Evolutionary conservation across 1,140 invertebrate species (phyloP).

Genomic region (Heliconius hermathena): DNA sequence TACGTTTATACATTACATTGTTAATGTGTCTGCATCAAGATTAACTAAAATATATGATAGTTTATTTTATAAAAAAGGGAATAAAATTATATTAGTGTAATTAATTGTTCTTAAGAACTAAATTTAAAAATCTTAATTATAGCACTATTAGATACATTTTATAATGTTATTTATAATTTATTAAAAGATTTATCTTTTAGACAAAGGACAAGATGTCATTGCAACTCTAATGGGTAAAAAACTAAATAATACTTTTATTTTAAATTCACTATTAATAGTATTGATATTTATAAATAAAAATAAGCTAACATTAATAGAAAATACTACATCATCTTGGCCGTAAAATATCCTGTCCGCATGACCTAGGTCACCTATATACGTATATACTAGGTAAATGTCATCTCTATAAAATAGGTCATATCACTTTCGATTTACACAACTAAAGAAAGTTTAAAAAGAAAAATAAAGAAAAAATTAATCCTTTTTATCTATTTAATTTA

Average conservation of each 20-base stretch:
- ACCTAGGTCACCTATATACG: constrained; percentile 54
- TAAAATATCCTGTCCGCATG: constrained; percentile 33
- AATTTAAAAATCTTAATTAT: too few relatives aligned
- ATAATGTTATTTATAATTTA: background rate
- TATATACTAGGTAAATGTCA: constrained; percentile 56
- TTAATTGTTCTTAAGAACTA: too few relatives aligned
- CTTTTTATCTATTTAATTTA: background rate
- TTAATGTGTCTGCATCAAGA: too few relatives aligned
- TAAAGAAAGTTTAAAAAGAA: background rate
- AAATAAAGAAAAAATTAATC: background rate
- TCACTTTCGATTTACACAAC: constrained; percentile 17
- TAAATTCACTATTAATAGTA: background rate
- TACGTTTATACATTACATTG: too few relatives aligned
- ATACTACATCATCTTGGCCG: background rate
- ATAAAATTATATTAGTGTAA: too few relatives aligned
- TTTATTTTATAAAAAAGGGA: too few relatives aligned
- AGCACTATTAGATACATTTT: too few relatives aligned
- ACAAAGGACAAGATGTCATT: background rate
- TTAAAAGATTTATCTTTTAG: background rate
- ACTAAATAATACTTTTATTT: background rate
- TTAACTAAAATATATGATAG: too few relatives aligned
- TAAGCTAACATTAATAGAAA: background rate
- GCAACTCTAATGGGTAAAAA: background rate
- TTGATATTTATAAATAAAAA: background rate
- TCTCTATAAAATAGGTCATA: constrained; percentile 56